Base-by-base conservation (phyloP, 2,888 invertebrate species). In the Blastobasis lacticolella region DNA sequence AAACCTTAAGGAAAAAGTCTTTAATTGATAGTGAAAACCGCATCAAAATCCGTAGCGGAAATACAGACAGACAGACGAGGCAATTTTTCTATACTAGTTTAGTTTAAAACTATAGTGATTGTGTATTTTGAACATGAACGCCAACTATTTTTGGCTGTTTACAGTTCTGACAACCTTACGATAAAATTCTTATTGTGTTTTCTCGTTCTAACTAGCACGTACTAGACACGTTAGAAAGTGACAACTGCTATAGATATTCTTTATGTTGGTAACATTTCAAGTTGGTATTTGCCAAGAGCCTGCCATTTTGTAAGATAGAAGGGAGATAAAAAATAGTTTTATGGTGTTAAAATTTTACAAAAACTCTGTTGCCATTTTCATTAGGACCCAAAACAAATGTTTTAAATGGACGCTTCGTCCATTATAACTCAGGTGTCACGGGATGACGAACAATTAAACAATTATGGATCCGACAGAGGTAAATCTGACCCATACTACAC, bases 401-500 rank as follows among this genome's bases (percentile, higher is more conserved):
- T 86, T 23, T 89, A 89, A 89, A 96, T 96, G 97, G 97, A 97
- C 96, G 96, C 95, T 93, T 95, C 97, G 95, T 97, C 97, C 94
- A 97, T 97, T 92, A 97, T 97, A 90, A 96, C 97, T 90, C 96
- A 97, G 93, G 97, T 97, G 92, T 95, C 95, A 91, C 94, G 96
- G 92, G 97, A 97, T 93, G 97, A 97, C 93, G 97, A 97, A 90
- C 94, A 95, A 91, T 92, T 95, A 90, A 95, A 94, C 91, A 95
- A 93, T 91, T 94, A 93, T 91, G 92, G 94, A 89, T 91, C 93
- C 91, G 96, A 96, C 90, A 96, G 96, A 95, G 96, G 96, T 96
- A 92, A 92, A 87, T 78, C 81, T 72, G 76, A 81, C 81, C 78
- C 72, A 76, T 81, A 83, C 82, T 88, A 86, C 87, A 88, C 87